phyloP scores from a whole-genome alignment of 2,797 vertebrate species.

The Muscicapa striata region DNA sequence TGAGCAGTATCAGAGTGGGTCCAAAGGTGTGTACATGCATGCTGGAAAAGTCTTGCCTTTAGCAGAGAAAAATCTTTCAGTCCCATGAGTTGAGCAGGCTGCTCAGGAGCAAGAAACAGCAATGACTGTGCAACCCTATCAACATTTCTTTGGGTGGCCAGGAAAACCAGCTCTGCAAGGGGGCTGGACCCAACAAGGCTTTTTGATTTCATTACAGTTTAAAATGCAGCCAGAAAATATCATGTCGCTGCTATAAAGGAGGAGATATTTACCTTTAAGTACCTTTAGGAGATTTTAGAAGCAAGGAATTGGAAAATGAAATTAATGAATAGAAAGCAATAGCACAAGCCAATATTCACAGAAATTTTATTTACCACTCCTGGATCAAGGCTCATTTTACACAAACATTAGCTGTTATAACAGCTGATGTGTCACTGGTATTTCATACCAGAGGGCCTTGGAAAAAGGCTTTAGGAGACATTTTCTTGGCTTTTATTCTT shows the following conservation, averaged over 20 bases:
- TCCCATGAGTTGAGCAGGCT: background rate
- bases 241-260: background rate
- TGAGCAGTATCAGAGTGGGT: background rate
- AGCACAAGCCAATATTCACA: constrained; percentile 11
- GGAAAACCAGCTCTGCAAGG: background rate
- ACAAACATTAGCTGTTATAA: background rate
- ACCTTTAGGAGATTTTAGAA: constrained; percentile 27
- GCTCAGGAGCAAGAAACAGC: background rate
- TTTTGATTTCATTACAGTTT: background rate
- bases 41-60: background rate
- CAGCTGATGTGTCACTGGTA: background rate
- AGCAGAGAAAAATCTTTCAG: background rate
- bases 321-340: constrained; percentile 42
- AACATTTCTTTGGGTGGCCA: background rate
- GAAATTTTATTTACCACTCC: constrained; percentile 32
- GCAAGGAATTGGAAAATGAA: constrained; percentile 35
- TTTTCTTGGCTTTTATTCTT: background rate
- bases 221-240: background rate
- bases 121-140: background rate
- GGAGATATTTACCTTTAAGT: constrained; percentile 18
- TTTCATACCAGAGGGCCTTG: background rate
- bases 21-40: background rate
- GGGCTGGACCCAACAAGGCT: background rate
- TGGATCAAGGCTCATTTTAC: constrained; percentile 19
- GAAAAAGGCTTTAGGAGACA: background rate